Conservation (phyloP, 1,140 invertebrate genomes). For the Psix sp. region DNA sequence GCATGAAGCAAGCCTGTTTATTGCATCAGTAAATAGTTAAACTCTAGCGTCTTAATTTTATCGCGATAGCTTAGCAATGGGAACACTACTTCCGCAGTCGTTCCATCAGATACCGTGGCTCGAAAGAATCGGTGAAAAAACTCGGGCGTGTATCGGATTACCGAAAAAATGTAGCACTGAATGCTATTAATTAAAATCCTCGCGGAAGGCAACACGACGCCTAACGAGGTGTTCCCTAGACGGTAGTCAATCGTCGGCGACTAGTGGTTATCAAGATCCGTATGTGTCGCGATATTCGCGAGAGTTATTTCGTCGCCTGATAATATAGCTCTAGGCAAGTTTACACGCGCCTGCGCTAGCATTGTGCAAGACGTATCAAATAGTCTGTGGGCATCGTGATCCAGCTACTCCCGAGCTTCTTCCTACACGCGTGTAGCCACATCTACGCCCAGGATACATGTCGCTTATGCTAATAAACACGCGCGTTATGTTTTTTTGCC, state of each 20-base stretch:
- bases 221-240: constrained; percentile 21
- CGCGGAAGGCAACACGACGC: constrained; percentile 14
- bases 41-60: constrained; percentile 27
- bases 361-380: constrained; percentile 43
- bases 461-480: constrained; percentile 63
- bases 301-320: constrained; percentile 37
- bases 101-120: constrained; percentile 9
- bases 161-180: constrained; percentile 23
- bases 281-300: constrained; percentile 33
- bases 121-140: constrained; percentile 5
- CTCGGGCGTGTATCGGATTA: constrained; percentile 6
- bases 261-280: constrained; percentile 35
- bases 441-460: constrained; percentile 55
- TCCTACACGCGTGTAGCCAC: constrained; percentile 32
- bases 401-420: constrained; percentile 18
- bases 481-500: constrained; percentile 24
- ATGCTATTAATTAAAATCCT: constrained; percentile 35
- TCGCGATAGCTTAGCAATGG: constrained; percentile 21
- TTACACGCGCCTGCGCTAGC: constrained; percentile 48
- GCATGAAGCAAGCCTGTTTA: too few species aligned
- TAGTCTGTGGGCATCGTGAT: constrained; percentile 52
- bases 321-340: constrained; percentile 40
- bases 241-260: constrained; percentile 31
- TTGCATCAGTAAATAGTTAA: too few species aligned
- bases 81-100: constrained; percentile 20